phyloP scores from a whole-genome alignment of 1,140 invertebrate species.

The Atta cephalotes region DNA sequence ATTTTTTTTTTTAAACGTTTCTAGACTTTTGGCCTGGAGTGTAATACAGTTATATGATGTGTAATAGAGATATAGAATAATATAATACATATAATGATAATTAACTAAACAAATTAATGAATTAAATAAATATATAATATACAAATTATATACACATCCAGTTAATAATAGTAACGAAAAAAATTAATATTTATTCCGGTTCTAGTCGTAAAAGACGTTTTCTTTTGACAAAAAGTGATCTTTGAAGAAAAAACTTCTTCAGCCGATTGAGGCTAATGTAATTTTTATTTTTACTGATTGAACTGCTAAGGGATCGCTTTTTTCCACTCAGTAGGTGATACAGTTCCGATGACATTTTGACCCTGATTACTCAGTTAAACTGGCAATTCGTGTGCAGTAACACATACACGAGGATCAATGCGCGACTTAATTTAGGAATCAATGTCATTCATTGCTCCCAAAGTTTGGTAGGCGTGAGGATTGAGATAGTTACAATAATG shows the following conservation, averaged over 20 bases:
- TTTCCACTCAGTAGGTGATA: slow-evolving; percentile 60
- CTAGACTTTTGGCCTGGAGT: no score
- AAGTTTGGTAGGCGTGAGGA: not conserved
- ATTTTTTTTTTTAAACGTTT: no score
- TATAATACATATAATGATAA: no score
- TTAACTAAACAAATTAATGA: no score
- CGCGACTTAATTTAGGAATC: not conserved
- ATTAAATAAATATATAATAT: no score
- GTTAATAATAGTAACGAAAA: no score
- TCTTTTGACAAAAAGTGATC: not conserved
- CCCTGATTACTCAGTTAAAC: slow-evolving; percentile 69
- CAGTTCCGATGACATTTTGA: slow-evolving; percentile 71
- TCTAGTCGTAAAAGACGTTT: not conserved
- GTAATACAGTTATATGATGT: no score
- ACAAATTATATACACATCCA: no score
- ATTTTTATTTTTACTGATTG: slow-evolving; percentile 16
- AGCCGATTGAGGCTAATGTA: not conserved
- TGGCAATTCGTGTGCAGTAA: not conserved
- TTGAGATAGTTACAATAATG: not conserved
- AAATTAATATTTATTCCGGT: not conserved
- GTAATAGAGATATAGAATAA: no score
- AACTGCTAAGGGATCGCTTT: not conserved
- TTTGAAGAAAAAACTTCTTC: not conserved
- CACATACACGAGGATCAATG: not conserved
- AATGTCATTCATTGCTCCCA: slow-evolving; percentile 34